These are phyloP conservation scores for Pedetes capensis DNA, from an alignment of 2,113 vertebrate species.

Conservation along the genomic window DNA sequence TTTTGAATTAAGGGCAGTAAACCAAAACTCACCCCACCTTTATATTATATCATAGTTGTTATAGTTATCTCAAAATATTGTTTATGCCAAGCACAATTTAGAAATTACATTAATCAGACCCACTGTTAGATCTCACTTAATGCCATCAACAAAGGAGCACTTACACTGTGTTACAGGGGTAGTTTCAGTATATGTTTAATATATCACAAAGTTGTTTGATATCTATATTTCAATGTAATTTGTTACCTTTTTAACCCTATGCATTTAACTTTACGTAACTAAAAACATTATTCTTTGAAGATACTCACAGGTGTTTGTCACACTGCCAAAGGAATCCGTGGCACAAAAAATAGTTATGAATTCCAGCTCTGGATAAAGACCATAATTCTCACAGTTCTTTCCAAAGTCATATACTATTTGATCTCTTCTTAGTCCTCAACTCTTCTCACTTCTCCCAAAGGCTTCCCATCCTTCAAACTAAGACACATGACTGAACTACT, in stretches of 20 bases:
- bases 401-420: background rate
- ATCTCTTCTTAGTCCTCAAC: background rate
- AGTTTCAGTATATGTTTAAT: background rate
- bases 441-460: background rate
- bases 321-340: background rate
- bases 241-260: background rate
- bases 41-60: background rate
- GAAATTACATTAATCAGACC: background rate
- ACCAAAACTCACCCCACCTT: background rate
- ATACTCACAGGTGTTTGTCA: background rate
- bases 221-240: background rate
- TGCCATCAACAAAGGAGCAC: background rate
- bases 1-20: background rate
- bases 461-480: background rate
- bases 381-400: background rate
- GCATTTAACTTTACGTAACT: background rate
- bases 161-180: background rate
- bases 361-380: background rate
- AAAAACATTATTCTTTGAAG: slow-evolving; percentile 36
- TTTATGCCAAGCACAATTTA: background rate
- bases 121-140: background rate
- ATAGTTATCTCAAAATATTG: background rate
- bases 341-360: background rate
- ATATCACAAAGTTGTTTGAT: background rate
- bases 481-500: background rate